Evolutionary conservation across 2,113 vertebrate genomes (phyloP).

Genomic region (Cariama cristata): DNA sequence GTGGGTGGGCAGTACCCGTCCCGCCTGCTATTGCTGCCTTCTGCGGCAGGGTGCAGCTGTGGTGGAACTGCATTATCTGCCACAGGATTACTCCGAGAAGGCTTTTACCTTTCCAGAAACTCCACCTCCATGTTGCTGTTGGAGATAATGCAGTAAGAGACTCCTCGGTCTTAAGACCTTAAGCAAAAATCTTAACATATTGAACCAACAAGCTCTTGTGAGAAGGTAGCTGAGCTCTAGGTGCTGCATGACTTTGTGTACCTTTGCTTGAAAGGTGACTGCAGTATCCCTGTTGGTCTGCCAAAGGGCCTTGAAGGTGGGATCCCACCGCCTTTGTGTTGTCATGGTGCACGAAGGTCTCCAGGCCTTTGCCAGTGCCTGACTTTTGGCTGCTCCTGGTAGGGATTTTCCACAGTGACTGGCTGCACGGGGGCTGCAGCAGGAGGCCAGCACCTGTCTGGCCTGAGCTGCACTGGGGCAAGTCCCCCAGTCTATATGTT

Average conservation of each 20-base stretch:
- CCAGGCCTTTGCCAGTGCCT: too few species aligned
- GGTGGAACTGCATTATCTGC: fast-evolving
- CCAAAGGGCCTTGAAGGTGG: background rate
- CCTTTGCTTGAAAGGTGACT: fast-evolving
- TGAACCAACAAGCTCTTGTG: background rate
- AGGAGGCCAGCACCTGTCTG: background rate
- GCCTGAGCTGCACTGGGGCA: too few species aligned
- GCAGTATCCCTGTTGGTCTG: fast-evolving
- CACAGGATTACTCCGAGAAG: fast-evolving
- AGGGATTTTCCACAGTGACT: background rate
- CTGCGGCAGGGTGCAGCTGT: background rate
- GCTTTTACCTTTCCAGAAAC: background rate
- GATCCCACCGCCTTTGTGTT: fast-evolving
- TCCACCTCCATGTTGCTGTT: background rate
- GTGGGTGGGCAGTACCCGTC: background rate
- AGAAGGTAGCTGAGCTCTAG: background rate
- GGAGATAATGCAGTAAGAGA: background rate
- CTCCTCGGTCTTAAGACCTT: background rate
- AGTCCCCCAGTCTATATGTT: background rate
- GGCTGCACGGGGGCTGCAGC: fast-evolving
- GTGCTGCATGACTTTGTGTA: fast-evolving
- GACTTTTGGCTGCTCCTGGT: background rate
- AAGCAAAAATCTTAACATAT: background rate
- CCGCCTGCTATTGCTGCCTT: fast-evolving
- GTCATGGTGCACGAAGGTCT: fast-evolving